Evolutionary conservation across 2,113 vertebrate genomes (phyloP), one percentile per base, ranked within the genome.

Genomic region (Gorsachius goisagi): DNA sequence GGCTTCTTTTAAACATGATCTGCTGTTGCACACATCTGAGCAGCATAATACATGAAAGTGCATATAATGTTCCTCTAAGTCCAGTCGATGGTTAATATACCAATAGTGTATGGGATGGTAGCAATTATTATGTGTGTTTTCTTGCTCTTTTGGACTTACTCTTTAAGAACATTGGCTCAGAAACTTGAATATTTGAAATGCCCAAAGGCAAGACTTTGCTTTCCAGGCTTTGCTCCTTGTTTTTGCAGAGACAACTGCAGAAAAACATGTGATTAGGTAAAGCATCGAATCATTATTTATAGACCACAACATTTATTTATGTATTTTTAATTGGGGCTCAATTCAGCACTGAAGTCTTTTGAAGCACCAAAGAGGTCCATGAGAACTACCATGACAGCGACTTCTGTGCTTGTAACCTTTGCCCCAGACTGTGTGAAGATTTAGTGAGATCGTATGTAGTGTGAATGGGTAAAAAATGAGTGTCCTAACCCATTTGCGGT

Each of bases 111-210:
- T 44, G 58, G 64, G 7, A 45, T 56, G 26, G 69, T 75, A 81
- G 74, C 79, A 45, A 53, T 81, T 78, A 49, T 47, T 58, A 28
- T 44, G 17, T 44, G 6, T 66, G 9, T 89, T 84, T 87, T 23
- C 53, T 87, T 50, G 49, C 49, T 50, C 49, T 50, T 92, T 44
- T 88, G 35, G 71, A 47, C 41, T 75, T 1, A 0, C 24, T 94
- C 33, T 72, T 92, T 73, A 60, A 79, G 73, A 89, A 68, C 44
- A 44, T 6, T 75, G 58, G 45, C 76, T 96, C 77, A 92, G 58
- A 90, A 93, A 85, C 7, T 8, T 91, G 62, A 87, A 89, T 87
- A n/a, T 96, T 95, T 92, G 74, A 88, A 93, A 91, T 76, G 76
- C 83, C 82, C 17, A 2, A 91, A 96, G 87, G 52, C 71, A 90